Base-by-base conservation (phyloP, 2,888 invertebrate genomes). In the Mesoligia furuncula region DNA sequence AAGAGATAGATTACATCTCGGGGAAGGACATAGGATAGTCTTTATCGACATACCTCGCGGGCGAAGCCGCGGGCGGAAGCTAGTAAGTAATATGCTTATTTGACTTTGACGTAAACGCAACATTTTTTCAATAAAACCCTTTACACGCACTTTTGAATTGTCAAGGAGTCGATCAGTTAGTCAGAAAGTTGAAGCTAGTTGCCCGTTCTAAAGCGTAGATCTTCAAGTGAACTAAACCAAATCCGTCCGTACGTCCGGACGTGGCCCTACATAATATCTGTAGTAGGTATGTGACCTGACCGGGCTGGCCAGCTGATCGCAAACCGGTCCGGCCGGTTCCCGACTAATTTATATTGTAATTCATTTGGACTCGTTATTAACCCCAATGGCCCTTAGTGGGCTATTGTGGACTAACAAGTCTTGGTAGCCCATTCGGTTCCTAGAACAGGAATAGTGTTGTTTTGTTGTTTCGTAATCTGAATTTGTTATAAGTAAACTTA, bases 311-410 rank as follows among this genome's bases (percentile, higher is more conserved):
- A 88, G 86, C 90, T 90, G 89, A 85, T 89, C 75, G 73, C 48
- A 51, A 85, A 90, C 89, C 85, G 88, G 89, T 90, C 70, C 65
- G 45, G 85, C 84, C 86, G 86, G 87, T 85, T 85, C 61, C 66
- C 45, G 54, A 81, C 84, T 87, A 87, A 88, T 90, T 88, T 88
- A 87, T 85, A 85, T 86, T 82, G 83, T 87, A 88, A 89, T 89
- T 89, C 86, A 88, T 89, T 87, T 77, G 72, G 73, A 80, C 82
- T 82, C 76, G 83, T 88, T 90, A 89, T 85, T 86, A 85, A 81
- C 82, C 73, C 45, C 48, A 83, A 69, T 78, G 79, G 81, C 73
- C 83, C 83, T 75, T 73, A 61, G 24, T 70, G 24, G 73, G 31
- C 57, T 67, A 73, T 80, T 74, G 73, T 77, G 57, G 64, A 36